A percentile compares a stretch with the other conserved stretches of the same genome.
Evolutionary conservation across 2,888 invertebrate species (phyloP).

Genomic region (Parnassius mnemosyne): DNA sequence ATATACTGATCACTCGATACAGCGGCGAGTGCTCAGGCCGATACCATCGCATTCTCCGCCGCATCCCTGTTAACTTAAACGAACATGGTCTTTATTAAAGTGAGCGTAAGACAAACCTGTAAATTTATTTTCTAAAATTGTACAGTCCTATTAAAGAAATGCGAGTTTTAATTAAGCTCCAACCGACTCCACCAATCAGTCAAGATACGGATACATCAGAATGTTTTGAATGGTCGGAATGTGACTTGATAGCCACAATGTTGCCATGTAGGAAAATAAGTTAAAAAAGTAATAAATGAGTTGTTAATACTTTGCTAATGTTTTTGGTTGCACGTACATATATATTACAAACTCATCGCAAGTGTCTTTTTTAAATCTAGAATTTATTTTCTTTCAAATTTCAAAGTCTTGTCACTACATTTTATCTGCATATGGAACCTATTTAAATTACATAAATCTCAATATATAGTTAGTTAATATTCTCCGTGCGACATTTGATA

Average conservation of each 20-base stretch:
- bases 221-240: constrained; percentile 34
- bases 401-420: constrained; percentile 4
- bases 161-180: constrained; percentile 43
- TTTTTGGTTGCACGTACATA: constrained; percentile 2
- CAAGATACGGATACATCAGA: constrained; percentile 37
- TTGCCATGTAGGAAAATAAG: constrained; percentile 28
- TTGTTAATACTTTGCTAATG: constrained; percentile 5
- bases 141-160: constrained; percentile 31
- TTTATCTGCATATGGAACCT: constrained; percentile 16
- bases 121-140: constrained; percentile 12
- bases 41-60: constrained; percentile 42
- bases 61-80: neutral
- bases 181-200: constrained; percentile 39
- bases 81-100: constrained; percentile 21
- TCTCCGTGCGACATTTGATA: constrained; percentile 16
- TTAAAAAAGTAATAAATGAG: constrained; percentile 15
- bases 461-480: constrained; percentile 15
- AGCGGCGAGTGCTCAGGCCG: constrained; percentile 35
- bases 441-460: constrained; percentile 21
- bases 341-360: constrained; percentile 4
- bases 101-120: constrained; percentile 11
- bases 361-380: constrained; percentile 11
- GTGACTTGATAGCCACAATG: constrained; percentile 25
- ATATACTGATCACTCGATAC: constrained; percentile 62
- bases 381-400: constrained; percentile 12